Evolutionary conservation across 2,888 invertebrate species (phyloP), one percentile per base, ranked within the genome.

Genomic region (Cerastis leucographa): DNA sequence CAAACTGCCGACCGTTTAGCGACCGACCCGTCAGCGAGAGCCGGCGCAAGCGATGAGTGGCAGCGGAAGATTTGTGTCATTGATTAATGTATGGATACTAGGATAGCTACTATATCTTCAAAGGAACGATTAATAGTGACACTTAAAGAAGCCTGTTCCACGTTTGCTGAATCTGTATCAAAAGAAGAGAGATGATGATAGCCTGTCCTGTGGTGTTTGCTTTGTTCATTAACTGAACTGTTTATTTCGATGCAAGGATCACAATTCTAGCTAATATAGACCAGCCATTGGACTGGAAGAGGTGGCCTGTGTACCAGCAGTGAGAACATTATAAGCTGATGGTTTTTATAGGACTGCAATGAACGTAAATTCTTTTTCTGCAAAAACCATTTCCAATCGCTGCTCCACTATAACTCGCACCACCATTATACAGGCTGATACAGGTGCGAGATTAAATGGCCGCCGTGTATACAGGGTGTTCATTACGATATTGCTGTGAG

Each of bases 391-490:
- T 11, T 3, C 14, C 0, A 67, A 73, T 77, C 90, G 90, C 92
- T 82, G 0, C 0, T 11, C 80, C 71, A 86, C 82, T 71, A 6
- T 84, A 40, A 71, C 90, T 88, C 76, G 61, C 86, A 64, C 88
- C 87, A 76, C 67, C 81, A 67, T 84, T 90, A 91, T 93, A 94
- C 93, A 94, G 94, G 88, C 90, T 93, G 96, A 96, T 96, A 95
- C 96, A 96, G 96, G 96, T 96, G 96, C 94, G 96, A 96, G 95
- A 96, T 96, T 96, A 96, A 96, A 96, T 95, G 95, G 95, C 94
- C 93, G 90, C 93, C 94, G 93, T 95, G 95, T 95, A 95, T 95
- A 95, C 95, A 95, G 94, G 94, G 90, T 95, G 96, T 96, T 96
- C 96, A 96, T 96, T 96, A 96, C 95, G 96, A 95, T 96, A 96